Evolutionary conservation across 1,140 invertebrate species (phyloP).

Genomic region (Conopomorpha cramerella): DNA sequence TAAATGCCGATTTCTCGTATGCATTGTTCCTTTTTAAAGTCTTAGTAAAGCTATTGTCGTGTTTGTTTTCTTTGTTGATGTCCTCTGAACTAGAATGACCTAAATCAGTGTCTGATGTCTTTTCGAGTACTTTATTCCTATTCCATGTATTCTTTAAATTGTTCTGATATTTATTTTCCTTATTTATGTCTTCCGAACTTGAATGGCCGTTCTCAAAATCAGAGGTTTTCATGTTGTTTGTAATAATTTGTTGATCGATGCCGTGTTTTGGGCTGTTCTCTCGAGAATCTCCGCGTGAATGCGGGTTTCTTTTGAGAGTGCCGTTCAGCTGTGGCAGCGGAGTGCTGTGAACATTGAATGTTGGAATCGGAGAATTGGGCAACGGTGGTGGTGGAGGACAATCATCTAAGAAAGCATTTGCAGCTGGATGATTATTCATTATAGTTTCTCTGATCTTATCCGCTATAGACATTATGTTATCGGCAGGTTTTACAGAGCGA

Average conservation of each 20-base stretch:
- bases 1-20: constrained; percentile 20
- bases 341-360: constrained; percentile 26
- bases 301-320: too few species aligned
- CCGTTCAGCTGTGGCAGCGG: too few species aligned
- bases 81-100: constrained; percentile 24
- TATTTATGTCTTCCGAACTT: constrained; percentile 21
- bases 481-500: constrained; percentile 13
- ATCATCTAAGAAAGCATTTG: neutral
- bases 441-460: constrained; percentile 23
- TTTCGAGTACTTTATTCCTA: constrained; percentile 22
- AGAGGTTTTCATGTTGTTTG: too few species aligned
- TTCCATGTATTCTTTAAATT: constrained; percentile 19
- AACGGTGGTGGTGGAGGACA: constrained; percentile 3
- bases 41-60: constrained; percentile 18
- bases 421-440: constrained; percentile 14
- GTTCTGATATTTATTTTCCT: constrained; percentile 21
- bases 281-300: too few species aligned
- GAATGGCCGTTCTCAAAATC: too few species aligned
- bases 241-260: too few species aligned
- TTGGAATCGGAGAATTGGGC: constrained; percentile 36
- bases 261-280: too few species aligned
- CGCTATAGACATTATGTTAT: constrained; percentile 14
- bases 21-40: constrained; percentile 21
- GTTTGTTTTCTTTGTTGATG: constrained; percentile 20
- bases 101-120: too few species aligned